These are phyloP conservation scores for Henricia sp. DNA, from an alignment of 53 echinoderm and acorn worm genomes.

Conservation along the genomic window DNA sequence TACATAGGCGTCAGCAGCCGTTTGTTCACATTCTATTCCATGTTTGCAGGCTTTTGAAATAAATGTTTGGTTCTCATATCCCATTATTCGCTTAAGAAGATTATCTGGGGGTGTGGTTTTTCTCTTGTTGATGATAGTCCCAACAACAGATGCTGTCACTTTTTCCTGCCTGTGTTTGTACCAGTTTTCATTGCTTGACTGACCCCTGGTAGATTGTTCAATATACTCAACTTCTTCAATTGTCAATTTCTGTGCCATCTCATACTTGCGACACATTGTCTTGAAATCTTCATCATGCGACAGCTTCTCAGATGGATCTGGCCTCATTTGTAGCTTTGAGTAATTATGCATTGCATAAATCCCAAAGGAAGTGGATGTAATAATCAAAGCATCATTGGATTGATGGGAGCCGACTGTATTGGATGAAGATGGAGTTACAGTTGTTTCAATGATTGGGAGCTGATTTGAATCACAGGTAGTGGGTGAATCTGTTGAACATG, in stretches of 20 bases:
- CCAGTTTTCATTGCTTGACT: slow-evolving; percentile 7
- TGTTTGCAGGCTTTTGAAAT: slow-evolving; percentile 1
- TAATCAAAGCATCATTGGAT: no score
- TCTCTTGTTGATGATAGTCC: slow-evolving; percentile 4
- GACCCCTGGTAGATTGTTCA: slow-evolving; percentile 1
- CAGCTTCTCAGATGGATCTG: background rate
- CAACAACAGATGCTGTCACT: slow-evolving; percentile 9
- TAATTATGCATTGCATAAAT: background rate
- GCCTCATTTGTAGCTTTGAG: background rate
- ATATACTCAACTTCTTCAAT: background rate
- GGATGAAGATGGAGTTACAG: background rate
- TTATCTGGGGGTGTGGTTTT: background rate
- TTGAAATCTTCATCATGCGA: slow-evolving; percentile 4
- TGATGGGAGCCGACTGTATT: no score
- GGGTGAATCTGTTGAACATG: background rate
- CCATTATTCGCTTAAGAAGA: background rate
- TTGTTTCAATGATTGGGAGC: no score
- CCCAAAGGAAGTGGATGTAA: no score
- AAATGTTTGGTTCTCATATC: background rate
- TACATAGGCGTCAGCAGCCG: background rate
- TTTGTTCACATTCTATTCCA: slow-evolving; percentile 3
- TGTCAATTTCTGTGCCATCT: slow-evolving; percentile 7
- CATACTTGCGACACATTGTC: background rate
- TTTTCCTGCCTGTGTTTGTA: background rate
- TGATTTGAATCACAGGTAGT: background rate